A percentile compares a stretch with the other conserved stretches of the same genome.
Conservation (phyloP, 2,797 vertebrate species). For the Galago senegalensis region DNA sequence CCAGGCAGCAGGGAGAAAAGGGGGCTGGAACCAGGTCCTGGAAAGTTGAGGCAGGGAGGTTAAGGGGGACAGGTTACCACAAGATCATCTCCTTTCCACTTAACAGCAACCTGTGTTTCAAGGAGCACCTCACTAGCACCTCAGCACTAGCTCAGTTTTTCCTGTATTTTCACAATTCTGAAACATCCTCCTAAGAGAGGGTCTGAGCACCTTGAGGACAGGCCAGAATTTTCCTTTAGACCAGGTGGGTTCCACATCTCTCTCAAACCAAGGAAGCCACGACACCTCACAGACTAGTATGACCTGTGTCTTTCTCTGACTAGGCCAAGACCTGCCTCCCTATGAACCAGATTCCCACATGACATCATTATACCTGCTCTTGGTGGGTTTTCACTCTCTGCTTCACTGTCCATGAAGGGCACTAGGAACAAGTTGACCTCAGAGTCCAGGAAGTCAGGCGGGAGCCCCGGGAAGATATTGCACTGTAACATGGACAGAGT, state of each 20-base stretch:
- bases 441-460: constrained; percentile 92
- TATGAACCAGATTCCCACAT: fast-evolving
- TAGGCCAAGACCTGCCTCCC: not conserved
- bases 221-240: not conserved
- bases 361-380: constrained; percentile 89
- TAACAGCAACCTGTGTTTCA: not conserved
- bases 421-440: constrained; percentile 97
- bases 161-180: fast-evolving
- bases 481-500: constrained; percentile 95
- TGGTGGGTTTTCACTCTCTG: constrained; percentile 91
- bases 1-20: constrained; percentile 95
- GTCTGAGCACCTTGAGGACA: not conserved
- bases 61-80: not conserved
- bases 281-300: not conserved
- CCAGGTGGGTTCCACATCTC: not conserved
- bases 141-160: not conserved
- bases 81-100: not conserved
- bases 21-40: constrained; percentile 91
- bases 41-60: not conserved
- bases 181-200: not conserved
- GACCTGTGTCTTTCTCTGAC: not conserved
- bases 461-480: constrained; percentile 94
- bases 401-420: constrained; percentile 93
- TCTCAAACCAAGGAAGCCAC: not conserved
- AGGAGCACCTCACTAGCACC: not conserved